Conservation (phyloP, 2,888 invertebrate genomes). For the Pseudococcus longispinus region DNA sequence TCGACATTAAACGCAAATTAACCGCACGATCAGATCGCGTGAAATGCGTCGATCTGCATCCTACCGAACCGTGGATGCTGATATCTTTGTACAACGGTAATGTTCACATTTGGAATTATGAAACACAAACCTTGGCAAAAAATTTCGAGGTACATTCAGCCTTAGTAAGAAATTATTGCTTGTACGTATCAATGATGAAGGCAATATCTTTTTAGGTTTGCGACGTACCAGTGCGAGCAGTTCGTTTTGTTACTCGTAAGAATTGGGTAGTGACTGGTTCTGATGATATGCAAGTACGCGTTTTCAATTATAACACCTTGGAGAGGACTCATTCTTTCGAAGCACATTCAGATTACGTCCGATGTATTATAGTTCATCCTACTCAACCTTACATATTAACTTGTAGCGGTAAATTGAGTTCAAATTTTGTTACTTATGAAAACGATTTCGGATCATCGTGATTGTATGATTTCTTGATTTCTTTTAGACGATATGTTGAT, state of each 20-base stretch:
- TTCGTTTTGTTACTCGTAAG: constrained; percentile 95
- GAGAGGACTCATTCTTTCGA: constrained; percentile 96
- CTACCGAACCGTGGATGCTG: constrained; percentile 97
- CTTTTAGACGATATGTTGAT: constrained; percentile 93
- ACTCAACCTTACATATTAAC: constrained; percentile 96
- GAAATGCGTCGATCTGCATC: constrained; percentile 97
- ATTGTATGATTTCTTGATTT: background rate
- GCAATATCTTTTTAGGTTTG: constrained; percentile 70
- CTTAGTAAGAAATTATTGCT: background rate
- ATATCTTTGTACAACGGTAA: constrained; percentile 98
- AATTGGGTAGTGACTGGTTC: constrained; percentile 99
- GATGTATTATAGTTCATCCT: constrained; percentile 96
- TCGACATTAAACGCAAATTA: constrained; percentile 97
- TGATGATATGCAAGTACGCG: constrained; percentile 92
- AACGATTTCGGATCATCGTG: background rate
- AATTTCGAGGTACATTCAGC: constrained; percentile 77
- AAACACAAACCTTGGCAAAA: constrained; percentile 87
- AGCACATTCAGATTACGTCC: constrained; percentile 97
- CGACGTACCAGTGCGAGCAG: constrained; percentile 94
- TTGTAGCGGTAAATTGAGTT: constrained; percentile 76
- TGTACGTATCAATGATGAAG: background rate
- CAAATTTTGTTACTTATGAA: background rate
- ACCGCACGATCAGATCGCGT: constrained; percentile 98
- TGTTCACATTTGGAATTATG: constrained; percentile 99
- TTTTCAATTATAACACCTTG: constrained; percentile 98